Base-by-base conservation (phyloP, 1,140 invertebrate genomes). In the Pteromalus puparum region DNA sequence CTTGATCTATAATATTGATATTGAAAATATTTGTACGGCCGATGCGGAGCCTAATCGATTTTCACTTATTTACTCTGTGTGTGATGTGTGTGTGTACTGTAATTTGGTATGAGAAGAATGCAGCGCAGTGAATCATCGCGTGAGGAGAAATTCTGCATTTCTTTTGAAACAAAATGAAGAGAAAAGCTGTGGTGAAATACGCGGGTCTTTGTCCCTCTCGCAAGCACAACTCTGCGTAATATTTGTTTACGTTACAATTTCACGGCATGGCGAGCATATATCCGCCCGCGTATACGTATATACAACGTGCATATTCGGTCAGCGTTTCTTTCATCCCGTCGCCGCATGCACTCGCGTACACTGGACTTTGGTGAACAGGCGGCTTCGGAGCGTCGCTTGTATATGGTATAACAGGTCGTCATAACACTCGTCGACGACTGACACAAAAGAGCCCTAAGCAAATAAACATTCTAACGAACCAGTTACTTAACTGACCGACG, bases 391-490 rank as follows among this genome's bases (percentile, higher is more conserved):
- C 53, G 53, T 61, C 53, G 21, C 53, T 61, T 18, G 18, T 61
- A 13, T 53, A 48, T 67, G 88, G 88, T 91, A n/a, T n/a, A 92
- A 91, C 91, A 91, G 91, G 90, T 92, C 91, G 89, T 92, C 91
- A 91, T 92, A 92, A 91, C 90, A 92, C 90, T 92, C 89, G 87
- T 89, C 86, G 85, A 85, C 74, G 72, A 85, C 88, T 86, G 87
- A 90, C 92, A 93, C 78, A 81, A 84, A 75, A 76, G 90, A 89
- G 90, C 88, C 85, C 89, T 90, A 90, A 91, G 89, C 90, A 93
- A 93, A 93, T 93, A 93, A 93, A 93, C 91, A 92, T 91, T 92
- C 90, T 91, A 91, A 91, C 91, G 91, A 93, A 93, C 92, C 92
- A 93, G 92, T 93, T 92, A 93, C 91, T 91, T 92, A 92, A 90